Base-by-base conservation (phyloP, 2,113 vertebrate genomes). In the Alaudala cheleensis region DNA sequence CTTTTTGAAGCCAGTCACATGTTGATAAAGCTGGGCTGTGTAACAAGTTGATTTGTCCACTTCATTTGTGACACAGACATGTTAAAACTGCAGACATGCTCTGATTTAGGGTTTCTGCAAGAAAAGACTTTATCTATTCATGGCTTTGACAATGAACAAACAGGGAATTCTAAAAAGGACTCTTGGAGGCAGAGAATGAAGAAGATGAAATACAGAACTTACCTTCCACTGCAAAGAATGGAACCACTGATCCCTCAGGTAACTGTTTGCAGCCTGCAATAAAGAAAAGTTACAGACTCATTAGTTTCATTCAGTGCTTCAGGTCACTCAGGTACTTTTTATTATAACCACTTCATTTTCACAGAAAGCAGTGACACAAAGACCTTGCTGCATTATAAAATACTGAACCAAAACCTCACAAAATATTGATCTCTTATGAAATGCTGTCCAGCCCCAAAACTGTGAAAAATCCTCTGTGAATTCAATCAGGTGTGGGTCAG, bases 141-240 rank as follows among this genome's bases (percentile, higher is more conserved):
- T 14, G 29, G 26, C 10, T 67, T 71, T 77, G 31, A 71, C 5
- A 70, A 40, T 2, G n/a, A 39, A 77, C n/a, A 33, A 65, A 62
- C 4, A 39, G 28, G 15, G 19, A 93, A 84, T 24, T 51, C 24
- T 42, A 50, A 47, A 40, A 87, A 64, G 14, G 14, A 51, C n/a
- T 85, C 29, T 54, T 60, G 62, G 21, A 82, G 26, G 49, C 42
- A 82, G 77, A 87, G 11, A 64, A 90, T 7, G 40, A 89, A 76
- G 25, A 67, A 12, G 85, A 42, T 10, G 12, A 91, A 60, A 53
- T 9, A 14, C 28, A 56, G 40, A 58, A 97, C 98, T 96, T 97
- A 99, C 99, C 99, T 99, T 99, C 99, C 99, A 99, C 98, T 99
- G 99, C 92, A 99, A 98, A 44, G 99, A 99, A 97, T 99, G 99